Base-by-base conservation (phyloP, 1,140 invertebrate genomes). In the Drosophila jambulina region DNA sequence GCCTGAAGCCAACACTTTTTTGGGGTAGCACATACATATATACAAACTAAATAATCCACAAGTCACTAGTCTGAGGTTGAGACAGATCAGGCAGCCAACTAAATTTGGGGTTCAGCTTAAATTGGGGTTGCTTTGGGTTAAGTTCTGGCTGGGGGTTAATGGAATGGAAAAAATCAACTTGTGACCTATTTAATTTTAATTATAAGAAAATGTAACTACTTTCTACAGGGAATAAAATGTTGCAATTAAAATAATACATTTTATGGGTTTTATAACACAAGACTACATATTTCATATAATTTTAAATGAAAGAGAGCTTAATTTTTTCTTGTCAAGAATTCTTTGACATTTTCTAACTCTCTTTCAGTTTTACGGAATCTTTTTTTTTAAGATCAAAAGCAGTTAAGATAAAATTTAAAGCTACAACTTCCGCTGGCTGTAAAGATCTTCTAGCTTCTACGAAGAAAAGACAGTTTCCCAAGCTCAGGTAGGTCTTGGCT, bases 341-440 rank as follows among this genome's bases (percentile, higher is more conserved):
- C 19, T 21, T 21, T 34, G 7, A 34, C 19, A 5, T 34, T 21
- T n/a, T n/a, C n/a, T n/a, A n/a, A n/a, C n/a, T n/a, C n/a, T n/a
- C n/a, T n/a, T n/a, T n/a, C n/a, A n/a, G n/a, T n/a, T n/a, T n/a
- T n/a, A n/a, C n/a, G n/a, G n/a, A n/a, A n/a, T n/a, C n/a, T n/a
- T n/a, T n/a, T n/a, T n/a, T n/a, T n/a, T n/a, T n/a, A n/a, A n/a
- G n/a, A n/a, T n/a, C n/a, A n/a, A n/a, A n/a, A n/a, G n/a, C n/a
- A n/a, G n/a, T n/a, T n/a, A n/a, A n/a, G n/a, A n/a, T n/a, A n/a
- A n/a, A n/a, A n/a, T n/a, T n/a, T n/a, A n/a, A n/a, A 38, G 23
- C 56, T 27, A 51, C 17, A 45, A 58, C 69, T 58, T 75, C 72
- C 72, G 72, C 45, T 74, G 8, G 12, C 29, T 53, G 9, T 32